These are phyloP conservation scores for Irena cyanogastra DNA, from an alignment of 2,113 vertebrate genomes.

Conservation along the genomic window DNA sequence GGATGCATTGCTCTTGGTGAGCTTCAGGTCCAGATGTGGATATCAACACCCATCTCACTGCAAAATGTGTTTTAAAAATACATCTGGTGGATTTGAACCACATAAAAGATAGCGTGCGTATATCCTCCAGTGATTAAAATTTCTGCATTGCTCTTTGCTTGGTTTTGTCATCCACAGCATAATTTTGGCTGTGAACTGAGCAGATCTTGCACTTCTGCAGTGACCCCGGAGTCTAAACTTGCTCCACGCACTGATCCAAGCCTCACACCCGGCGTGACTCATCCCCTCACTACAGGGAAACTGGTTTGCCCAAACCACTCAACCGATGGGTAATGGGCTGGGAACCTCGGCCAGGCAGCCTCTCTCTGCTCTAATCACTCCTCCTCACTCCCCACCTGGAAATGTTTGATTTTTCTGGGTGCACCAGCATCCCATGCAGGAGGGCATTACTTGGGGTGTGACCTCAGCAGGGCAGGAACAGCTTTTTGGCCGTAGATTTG, in stretches of 20 bases:
- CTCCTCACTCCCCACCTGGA: neutral
- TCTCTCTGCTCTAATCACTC: neutral
- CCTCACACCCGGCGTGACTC: neutral
- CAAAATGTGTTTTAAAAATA: neutral
- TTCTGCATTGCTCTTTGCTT: neutral
- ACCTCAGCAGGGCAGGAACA: neutral
- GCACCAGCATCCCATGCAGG: neutral
- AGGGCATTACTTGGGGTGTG: neutral
- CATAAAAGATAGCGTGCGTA: rapidly evolving
- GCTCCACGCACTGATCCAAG: neutral
- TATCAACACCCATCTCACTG: neutral
- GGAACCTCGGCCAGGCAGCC: neutral
- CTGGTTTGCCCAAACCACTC: conserved; percentile 23
- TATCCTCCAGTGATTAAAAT: neutral
- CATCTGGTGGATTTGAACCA: neutral
- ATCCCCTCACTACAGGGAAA: neutral
- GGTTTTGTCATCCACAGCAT: neutral
- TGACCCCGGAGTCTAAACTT: neutral
- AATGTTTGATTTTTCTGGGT: neutral
- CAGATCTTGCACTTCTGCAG: neutral
- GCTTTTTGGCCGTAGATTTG: neutral
- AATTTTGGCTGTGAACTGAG: neutral
- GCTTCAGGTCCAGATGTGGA: neutral
- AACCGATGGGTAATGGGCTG: neutral
- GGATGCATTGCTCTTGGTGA: neutral